Evolutionary conservation across 2,797 vertebrate species (phyloP), one percentile per base, ranked within the genome.

Genomic region (Danio kyathit): DNA sequence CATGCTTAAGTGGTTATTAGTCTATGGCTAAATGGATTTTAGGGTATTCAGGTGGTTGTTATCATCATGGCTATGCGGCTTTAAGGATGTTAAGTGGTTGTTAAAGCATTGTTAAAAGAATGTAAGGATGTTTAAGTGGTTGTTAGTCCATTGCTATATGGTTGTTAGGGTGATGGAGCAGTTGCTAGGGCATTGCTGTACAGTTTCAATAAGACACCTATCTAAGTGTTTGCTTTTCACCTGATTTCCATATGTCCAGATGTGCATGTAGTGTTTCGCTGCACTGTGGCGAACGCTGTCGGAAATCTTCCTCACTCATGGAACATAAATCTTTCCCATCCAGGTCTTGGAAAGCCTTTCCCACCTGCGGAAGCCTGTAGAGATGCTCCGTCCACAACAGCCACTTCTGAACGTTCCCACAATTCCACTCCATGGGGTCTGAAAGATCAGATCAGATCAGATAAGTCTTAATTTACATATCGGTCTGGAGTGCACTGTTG

Each of bases 171-270:
- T 48, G 5, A 2, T 48, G 2, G 12, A 48, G 7, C 48, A 48
- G 11, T 48, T 48, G 46, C 11, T 48, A 48, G 11, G 11, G 7
- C 46, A 48, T 48, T 48, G 46, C 46, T 29, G 29, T 29, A 29
- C 29, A 29, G 29, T 29, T 29, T 29, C 2, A 12, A 48, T 48
- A 2, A 38, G 6, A 71, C 7, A 10, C 9, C 44, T 0, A 16
- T 41, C 2, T 7, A 64, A 13, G 59, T 48, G 11, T 67, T n/a
- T 29, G 41, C 21, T 14, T 16, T 63, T 56, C 86, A 99, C 97
- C 97, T 88, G 98, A 99, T 86, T 98, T 99, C 98, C 97, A 99
- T 87, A 99, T 98, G 90, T 99, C 98, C 60, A 99, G 93, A 89
- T 99, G 98, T 29, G 98, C 98, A 0, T 99, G 94, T 73, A 99